Percentiles rank a stretch among this genome's conserved stretches.
phyloP scores from a whole-genome alignment of 2,797 vertebrate species.

The Enteromius afrohamiltoni region DNA sequence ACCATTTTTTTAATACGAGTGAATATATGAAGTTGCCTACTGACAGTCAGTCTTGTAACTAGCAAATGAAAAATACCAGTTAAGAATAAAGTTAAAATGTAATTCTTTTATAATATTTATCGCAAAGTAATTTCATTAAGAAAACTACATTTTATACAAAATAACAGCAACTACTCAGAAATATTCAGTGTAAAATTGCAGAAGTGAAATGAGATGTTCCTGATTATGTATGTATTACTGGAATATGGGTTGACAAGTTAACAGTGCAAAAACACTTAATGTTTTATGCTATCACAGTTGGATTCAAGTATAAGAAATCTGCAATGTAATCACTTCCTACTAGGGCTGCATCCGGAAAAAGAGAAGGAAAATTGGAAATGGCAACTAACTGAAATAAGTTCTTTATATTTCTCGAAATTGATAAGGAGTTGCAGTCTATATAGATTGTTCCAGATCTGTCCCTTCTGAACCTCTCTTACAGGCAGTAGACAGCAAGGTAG shows the following conservation, averaged over 20 bases:
- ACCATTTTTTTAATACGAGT: conserved; percentile 3
- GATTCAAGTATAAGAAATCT: not conserved
- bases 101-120: conserved; percentile 8
- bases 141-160: not conserved
- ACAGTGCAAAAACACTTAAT: not conserved
- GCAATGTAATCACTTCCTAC: not conserved
- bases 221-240: not conserved
- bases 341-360: not conserved
- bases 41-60: conserved; percentile 6
- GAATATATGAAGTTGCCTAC: not conserved
- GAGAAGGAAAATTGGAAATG: not conserved
- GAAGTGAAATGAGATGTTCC: not conserved
- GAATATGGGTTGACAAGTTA: not conserved
- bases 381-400: not conserved
- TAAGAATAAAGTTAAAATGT: not conserved
- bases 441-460: not conserved
- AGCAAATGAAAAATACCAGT: not conserved
- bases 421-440: not conserved
- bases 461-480: not conserved
- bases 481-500: not conserved
- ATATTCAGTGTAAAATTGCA: not conserved
- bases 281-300: not conserved
- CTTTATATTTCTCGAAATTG: not conserved
- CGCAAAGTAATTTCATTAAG: not conserved
- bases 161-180: not conserved